Evolutionary conservation across 2,113 vertebrate species (phyloP), one percentile per base, ranked within the genome.

Genomic region (Eleginops maclovinus): DNA sequence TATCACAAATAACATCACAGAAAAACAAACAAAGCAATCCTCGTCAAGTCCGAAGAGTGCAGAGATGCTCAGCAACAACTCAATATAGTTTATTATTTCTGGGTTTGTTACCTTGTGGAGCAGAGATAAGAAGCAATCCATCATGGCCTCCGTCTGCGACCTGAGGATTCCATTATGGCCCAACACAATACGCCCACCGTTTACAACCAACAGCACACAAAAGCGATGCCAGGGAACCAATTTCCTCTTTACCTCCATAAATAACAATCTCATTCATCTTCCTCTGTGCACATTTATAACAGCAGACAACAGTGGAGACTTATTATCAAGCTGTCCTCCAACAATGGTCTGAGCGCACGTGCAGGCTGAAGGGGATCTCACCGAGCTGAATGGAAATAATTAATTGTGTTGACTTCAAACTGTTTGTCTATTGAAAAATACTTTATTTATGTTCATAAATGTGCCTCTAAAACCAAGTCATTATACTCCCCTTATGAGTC

Each of bases 181-280:
- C 44, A 4, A 79, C 84, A 85, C 91, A 92, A 89, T 87, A 80
- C 86, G 85, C 77, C 79, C 76, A 82, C 63, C 55, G 77, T 89
- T 93, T 84, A 80, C 80, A 88, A 75, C 72, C 56, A 86, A 59
- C 60, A 31, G 70, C 84, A 49, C 85, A 91, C 91, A 94, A 91
- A 91, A 82, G 88, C 87, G 40, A 79, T 72, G 90, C 85, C 84
- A 78, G 79, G 81, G 82, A 92, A 89, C 86, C 88, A 93, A 92
- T 94, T 94, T 94, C 89, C 92, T 89, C 78, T 75, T 36, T 86
- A 85, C 81, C 85, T 81, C 81, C 89, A 84, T 91, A 90, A 94
- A 93, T 92, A 83, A 72, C 79, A 90, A 91, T 88, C 87, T 80
- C 85, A 90, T 93, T 91, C 84, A 82, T 93, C 90, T 89, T 91